Conservation (phyloP, 2,113 vertebrate species). For the Alethe castanea region DNA sequence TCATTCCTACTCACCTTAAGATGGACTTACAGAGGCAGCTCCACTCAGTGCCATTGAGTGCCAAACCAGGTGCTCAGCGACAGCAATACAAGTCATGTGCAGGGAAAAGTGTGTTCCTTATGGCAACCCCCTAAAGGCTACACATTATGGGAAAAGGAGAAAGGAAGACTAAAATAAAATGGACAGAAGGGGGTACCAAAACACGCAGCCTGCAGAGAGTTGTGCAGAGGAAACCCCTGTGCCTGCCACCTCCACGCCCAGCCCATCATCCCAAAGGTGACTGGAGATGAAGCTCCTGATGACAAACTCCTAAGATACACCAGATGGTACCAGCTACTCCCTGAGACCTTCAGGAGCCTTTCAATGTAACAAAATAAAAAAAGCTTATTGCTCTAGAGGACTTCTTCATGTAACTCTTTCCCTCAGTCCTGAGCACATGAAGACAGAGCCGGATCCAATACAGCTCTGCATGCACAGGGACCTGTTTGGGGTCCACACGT, state of each 20-base stretch:
- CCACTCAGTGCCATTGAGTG: neutral
- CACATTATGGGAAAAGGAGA: neutral
- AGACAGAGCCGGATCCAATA: neutral
- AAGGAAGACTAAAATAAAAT: neutral
- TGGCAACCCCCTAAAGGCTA: neutral
- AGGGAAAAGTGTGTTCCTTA: neutral
- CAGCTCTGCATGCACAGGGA: neutral
- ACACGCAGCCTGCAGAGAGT: neutral
- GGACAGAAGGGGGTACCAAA: neutral
- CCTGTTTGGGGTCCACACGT: neutral
- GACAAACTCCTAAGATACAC: neutral
- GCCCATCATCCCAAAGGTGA: accelerated
- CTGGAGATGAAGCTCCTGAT: neutral
- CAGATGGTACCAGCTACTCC: neutral
- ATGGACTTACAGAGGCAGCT: neutral
- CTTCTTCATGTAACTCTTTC: neutral
- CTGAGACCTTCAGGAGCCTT: neutral
- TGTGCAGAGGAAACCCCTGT: neutral
- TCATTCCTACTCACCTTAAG: neutral
- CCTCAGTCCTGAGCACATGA: neutral
- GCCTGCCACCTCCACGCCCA: neutral
- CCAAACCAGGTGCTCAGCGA: neutral
- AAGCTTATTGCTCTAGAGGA: neutral
- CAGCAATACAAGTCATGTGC: accelerated
- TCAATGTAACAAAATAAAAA: neutral